Conservation (phyloP, 2,888 invertebrate species). For the Campoletis raptor region DNA sequence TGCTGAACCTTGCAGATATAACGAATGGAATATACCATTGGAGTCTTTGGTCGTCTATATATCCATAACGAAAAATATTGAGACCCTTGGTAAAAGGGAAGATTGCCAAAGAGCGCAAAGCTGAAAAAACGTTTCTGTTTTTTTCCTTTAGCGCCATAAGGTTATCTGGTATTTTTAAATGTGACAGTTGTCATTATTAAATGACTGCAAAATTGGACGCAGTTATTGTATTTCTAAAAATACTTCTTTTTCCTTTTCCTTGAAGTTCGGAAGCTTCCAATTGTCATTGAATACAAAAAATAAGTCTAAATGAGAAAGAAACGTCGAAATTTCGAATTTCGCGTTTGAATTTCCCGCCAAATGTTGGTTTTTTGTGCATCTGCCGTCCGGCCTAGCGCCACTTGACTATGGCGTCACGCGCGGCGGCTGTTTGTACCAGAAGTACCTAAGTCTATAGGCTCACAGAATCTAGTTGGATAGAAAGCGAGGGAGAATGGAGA, state of each 20-base stretch:
- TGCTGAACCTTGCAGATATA: neutral
- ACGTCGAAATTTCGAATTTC: neutral
- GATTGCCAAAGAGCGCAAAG: neutral
- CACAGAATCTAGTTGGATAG: neutral
- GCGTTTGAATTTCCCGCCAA: neutral
- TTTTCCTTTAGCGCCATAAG: neutral
- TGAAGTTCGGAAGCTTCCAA: neutral
- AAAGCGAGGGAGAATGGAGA: constrained; percentile 1
- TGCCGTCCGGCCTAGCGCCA: neutral
- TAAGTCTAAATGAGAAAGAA: neutral
- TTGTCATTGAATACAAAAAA: no score
- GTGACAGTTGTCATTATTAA: neutral
- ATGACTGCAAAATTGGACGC: neutral
- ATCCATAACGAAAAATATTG: constrained; percentile 42
- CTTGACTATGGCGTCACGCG: neutral
- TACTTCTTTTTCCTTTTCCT: no score
- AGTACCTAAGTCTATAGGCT: constrained; percentile 25
- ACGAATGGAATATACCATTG: constrained; percentile 3
- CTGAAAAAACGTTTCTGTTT: neutral
- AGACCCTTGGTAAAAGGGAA: neutral
- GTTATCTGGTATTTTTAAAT: neutral
- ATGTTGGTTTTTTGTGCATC: neutral
- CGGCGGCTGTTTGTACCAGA: neutral
- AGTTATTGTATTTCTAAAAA: neutral
- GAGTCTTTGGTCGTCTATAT: constrained; percentile 9